Evolutionary conservation across 2,797 vertebrate genomes (phyloP), one percentile per base, ranked within the genome.

Genomic region (Enteromius anoplus): DNA sequence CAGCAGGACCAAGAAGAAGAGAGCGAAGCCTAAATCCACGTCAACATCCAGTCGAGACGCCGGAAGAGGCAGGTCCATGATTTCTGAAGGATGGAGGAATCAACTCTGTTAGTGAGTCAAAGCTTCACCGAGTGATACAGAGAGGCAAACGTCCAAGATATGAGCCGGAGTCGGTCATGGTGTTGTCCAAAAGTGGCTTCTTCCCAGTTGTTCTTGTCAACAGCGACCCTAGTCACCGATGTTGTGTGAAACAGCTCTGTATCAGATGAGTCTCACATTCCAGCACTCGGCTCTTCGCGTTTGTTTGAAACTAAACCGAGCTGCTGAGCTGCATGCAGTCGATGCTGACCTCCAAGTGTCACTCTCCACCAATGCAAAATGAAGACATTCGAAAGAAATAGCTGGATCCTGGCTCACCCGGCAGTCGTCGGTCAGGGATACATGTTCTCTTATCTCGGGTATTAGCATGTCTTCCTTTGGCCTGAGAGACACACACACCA

Each of bases 1-100:
- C 45, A 95, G 94, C 49, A 95, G 87, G 73, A 88, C 89, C 75
- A 96, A 90, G 87, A 95, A 96, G 86, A 95, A 94, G 17, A 95
- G 85, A 14, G 93, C 94, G 75, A 95, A 94, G 3, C 94, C 95
- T 5, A 95, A 91, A 83, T 96, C 95, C 81, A 95, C 93, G 15
- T 95, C 93, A 51, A 95, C 51, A 0, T 94, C 92, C 42, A 93
- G 53, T 34, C 49, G 78, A 77, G 86, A 42, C 12, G 69, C 5
- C 0, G 91, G 87, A 29, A 58, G 10, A 14, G 37, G 79, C 32
- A 87, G 53, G 76, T 93, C 92, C 94, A 94, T 94, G 62, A 9
- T 70, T 88, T 65, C 23, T 21, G 17, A 32, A 37, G 51, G 29
- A 47, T 12, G 23, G 21, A 73, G 11, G 7, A 21, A 17, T 26